Evolutionary conservation across 2,113 vertebrate species (phyloP).

Genomic region (Nematolebias whitei): DNA sequence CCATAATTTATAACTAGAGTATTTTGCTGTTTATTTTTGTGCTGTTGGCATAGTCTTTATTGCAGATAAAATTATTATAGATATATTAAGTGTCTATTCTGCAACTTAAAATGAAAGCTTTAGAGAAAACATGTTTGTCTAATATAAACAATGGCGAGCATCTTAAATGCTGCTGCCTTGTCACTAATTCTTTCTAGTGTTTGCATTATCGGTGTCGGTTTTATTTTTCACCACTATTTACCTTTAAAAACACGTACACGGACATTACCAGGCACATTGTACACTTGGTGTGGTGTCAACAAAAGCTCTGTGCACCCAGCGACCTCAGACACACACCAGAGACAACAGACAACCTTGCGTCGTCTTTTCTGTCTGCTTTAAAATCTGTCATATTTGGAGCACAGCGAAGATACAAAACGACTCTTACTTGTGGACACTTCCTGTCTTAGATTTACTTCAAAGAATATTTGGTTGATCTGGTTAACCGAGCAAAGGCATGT

Average conservation of each 20-base stretch:
- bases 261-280: conserved; percentile 38
- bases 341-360: conserved; percentile 14
- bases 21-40: not conserved
- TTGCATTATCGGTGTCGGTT: not conserved
- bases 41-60: not conserved
- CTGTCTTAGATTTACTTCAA: not conserved
- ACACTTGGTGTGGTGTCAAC: conserved; percentile 58
- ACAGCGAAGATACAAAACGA: not conserved
- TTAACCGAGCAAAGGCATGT: not conserved
- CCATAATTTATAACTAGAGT: not conserved
- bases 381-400: conserved; percentile 4
- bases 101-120: not conserved
- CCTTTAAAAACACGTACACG: conserved; percentile 44
- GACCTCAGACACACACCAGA: conserved; percentile 30
- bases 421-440: not conserved
- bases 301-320: conserved; percentile 16
- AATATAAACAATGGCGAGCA: not conserved
- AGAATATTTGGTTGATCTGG: not conserved
- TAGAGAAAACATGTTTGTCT: not conserved
- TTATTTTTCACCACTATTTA: conserved; percentile 55
- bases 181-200: not conserved
- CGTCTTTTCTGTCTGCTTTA: conserved; percentile 1
- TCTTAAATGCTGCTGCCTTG: not conserved
- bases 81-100: not conserved
- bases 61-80: too few relatives aligned